A percentile compares a stretch with the other conserved stretches of the same genome.
Conservation (phyloP, 2,888 invertebrate species). For the Mesorhabditis sp. region DNA sequence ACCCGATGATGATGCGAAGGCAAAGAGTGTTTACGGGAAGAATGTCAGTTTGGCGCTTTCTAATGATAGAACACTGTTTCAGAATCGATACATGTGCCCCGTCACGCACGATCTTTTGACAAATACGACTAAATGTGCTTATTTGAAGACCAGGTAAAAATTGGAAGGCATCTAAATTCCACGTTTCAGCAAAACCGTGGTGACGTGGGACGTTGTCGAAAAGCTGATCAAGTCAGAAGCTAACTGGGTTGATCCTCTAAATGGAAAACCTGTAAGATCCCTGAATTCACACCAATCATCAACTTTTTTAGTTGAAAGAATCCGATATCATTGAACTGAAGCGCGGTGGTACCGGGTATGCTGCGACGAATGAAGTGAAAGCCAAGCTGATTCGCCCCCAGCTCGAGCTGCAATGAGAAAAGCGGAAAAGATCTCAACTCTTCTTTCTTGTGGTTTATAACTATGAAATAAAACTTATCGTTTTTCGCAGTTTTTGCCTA, state of each 20-base stretch:
- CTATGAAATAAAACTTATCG: too few species aligned
- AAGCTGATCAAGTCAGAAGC: constrained; percentile 80
- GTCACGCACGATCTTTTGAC: constrained; percentile 91
- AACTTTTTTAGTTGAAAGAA: constrained; percentile 62
- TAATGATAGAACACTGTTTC: background rate
- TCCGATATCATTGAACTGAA: constrained; percentile 87
- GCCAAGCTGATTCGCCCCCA: constrained; percentile 52
- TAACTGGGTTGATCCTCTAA: constrained; percentile 92
- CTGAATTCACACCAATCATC: background rate
- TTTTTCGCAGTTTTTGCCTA: too few species aligned
- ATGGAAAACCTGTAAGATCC: constrained; percentile 66
- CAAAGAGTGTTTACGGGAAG: background rate
- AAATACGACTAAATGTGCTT: constrained; percentile 88
- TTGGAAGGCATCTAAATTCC: constrained; percentile 18
- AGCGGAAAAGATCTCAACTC: too few species aligned
- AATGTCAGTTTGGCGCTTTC: too few species aligned
- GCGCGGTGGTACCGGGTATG: constrained; percentile 73
- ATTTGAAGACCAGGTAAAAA: constrained; percentile 77
- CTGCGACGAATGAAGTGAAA: constrained; percentile 53
- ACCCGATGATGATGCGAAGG: constrained; percentile 74
- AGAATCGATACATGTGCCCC: constrained; percentile 87
- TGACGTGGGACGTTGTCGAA: constrained; percentile 92
- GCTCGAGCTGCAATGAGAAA: constrained; percentile 34
- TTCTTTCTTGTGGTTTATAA: too few species aligned
- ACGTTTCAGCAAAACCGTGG: constrained; percentile 80